Conservation (phyloP, 2,797 vertebrate species). For the Catostomus latipinnis region DNA sequence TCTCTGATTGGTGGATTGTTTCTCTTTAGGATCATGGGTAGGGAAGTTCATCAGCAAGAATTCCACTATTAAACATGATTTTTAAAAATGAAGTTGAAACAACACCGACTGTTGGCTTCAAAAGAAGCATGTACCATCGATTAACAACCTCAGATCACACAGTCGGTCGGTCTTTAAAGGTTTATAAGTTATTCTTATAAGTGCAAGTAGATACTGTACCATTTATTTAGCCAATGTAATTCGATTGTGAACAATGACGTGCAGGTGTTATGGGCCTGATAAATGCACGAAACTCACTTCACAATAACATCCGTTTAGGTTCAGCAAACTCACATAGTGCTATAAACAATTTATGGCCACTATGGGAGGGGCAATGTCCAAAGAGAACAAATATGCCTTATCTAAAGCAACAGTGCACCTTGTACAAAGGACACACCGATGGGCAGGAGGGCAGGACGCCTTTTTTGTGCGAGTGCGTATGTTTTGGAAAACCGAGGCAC, state of each 20-base stretch:
- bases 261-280: constrained; percentile 1
- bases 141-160: too few species aligned
- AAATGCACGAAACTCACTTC: constrained; percentile 4
- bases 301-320: not conserved
- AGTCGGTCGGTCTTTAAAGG: too few species aligned
- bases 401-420: constrained; percentile 15
- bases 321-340: not conserved
- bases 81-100: too few species aligned
- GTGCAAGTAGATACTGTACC: not conserved
- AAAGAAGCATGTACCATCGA: too few species aligned
- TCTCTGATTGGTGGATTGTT: too few species aligned
- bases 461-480: not conserved
- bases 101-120: too few species aligned
- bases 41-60: too few species aligned
- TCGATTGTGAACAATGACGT: not conserved
- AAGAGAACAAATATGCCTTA: constrained; percentile 37
- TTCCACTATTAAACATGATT: too few species aligned
- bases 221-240: not conserved
- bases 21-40: too few species aligned
- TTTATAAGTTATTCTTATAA: not conserved
- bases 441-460: not conserved
- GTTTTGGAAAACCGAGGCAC: not conserved
- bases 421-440: not conserved
- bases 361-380: constrained; percentile 34
- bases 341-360: constrained; percentile 9